Base-by-base conservation (phyloP, 2,797 vertebrate species). In the Intellagama lesueurii region DNA sequence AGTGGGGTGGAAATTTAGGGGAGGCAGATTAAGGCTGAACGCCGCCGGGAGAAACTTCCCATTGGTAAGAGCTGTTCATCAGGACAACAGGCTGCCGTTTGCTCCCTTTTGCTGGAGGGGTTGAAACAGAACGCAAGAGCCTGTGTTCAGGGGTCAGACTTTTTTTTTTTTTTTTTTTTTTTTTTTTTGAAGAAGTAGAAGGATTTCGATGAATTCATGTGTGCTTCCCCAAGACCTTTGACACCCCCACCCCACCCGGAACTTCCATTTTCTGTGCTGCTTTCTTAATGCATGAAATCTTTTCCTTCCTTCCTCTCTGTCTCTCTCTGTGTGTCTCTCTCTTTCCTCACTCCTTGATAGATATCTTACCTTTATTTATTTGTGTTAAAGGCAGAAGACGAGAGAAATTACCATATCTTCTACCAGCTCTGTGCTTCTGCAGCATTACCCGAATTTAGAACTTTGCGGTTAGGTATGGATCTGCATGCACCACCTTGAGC, bases 351-450 rank as follows among this genome's bases (percentile, higher is more conserved):
- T 7, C 52, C 14, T 56, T 60, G 19, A 56, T 64, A 26, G 32
- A 70, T 56, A 17, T 35, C 64, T 52, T 35, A 24, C 5, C 44
- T 47, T 56, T 86, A 26, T 88, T 24, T 94, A 88, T 86, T 96
- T 94, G 95, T 93, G 94, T 96, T 97, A 84, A 96, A 99, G 99
- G 99, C 99, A 85, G 99, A 99, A 83, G 99, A 99, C 69, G 99
- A 99, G 95, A 98, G 99, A 95, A 99, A 99, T 96, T 99, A 99
- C 94, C 99, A 99, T 90, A 97, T 99, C 95, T 99, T 99, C 96
- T 99, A 99, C 96, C 99, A 99, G 91, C 98, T 99, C 83, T 99
- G 99, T 97, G 99, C 99, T 92, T 99, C 98, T 84, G 97, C 98
- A 91, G 96, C 98, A 84, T 95, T 99, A 93, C 98, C 98, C 0